phyloP scores from a whole-genome alignment of 2,113 vertebrate species.

The Ictalurus furcatus region DNA sequence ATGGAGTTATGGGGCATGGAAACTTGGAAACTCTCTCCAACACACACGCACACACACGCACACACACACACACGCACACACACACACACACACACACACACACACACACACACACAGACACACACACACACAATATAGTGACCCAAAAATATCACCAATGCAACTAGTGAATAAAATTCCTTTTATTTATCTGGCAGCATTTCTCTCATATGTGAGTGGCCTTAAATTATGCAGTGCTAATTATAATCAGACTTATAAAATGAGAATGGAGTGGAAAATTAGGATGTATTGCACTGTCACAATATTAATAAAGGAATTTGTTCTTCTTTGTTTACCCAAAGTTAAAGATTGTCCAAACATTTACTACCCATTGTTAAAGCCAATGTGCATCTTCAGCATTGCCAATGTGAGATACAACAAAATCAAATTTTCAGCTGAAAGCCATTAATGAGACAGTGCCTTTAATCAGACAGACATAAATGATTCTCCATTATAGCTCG shows the following conservation, averaged over 20 bases:
- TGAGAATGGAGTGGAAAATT: neutral
- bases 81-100: too few species aligned
- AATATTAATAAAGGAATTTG: slow-evolving; percentile 19
- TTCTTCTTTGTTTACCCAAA: slow-evolving; percentile 16
- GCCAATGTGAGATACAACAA: neutral
- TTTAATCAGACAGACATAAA: slow-evolving; percentile 56
- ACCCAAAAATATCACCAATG: slow-evolving; percentile 24
- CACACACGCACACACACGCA: neutral
- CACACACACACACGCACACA: too few species aligned
- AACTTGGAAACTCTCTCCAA: neutral
- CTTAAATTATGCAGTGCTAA: slow-evolving; percentile 42
- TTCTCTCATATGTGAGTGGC: slow-evolving; percentile 33
- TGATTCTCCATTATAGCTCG: slow-evolving; percentile 53
- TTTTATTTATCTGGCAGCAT: slow-evolving; percentile 31
- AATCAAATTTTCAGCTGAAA: slow-evolving; percentile 12
- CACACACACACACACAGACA: too few species aligned
- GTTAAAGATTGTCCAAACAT: neutral
- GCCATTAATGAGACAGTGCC: slow-evolving; percentile 39
- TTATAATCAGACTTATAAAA: slow-evolving; percentile 31
- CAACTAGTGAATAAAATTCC: slow-evolving; percentile 45
- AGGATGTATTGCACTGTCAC: neutral
- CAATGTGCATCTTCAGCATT: neutral
- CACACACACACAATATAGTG: too few species aligned
- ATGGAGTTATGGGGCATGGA: neutral
- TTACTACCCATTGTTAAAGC: neutral